Percentiles rank a stretch among this genome's conserved stretches.
These are phyloP conservation scores for Amphibalanus amphitrite DNA, from an alignment of 1,140 invertebrate species.

Conservation along the genomic window DNA sequence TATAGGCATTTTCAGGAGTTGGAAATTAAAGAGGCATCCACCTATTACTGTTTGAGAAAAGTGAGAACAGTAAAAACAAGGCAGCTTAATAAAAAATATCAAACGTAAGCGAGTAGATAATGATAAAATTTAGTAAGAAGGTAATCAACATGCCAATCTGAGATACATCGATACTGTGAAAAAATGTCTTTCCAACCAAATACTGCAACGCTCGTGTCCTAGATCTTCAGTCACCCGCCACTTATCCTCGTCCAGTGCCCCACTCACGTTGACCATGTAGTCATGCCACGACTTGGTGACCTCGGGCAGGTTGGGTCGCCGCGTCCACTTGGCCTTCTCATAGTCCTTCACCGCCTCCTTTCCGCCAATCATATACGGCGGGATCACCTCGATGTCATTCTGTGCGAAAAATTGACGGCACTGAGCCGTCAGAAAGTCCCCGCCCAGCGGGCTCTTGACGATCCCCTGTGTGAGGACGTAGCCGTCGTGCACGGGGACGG, in stretches of 20 bases:
- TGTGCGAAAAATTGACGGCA: slow-evolving; percentile 34
- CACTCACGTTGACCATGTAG: slow-evolving; percentile 30
- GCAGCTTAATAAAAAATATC: too few relatives aligned
- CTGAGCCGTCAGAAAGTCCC: slow-evolving; percentile 56
- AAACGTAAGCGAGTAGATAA: too few relatives aligned
- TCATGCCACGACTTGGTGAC: slow-evolving; percentile 76
- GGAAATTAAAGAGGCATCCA: too few relatives aligned
- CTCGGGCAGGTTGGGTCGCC: slow-evolving; percentile 59
- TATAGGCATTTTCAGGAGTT: too few relatives aligned
- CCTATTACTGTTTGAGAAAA: too few relatives aligned
- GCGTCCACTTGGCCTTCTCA: slow-evolving; percentile 59
- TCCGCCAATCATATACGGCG: slow-evolving; percentile 58
- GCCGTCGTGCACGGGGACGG: slow-evolving; percentile 87
- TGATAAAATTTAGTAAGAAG: too few relatives aligned
- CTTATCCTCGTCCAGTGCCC: slow-evolving; percentile 1
- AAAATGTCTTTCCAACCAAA: too few relatives aligned
- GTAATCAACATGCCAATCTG: too few relatives aligned
- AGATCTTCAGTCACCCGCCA: too few relatives aligned
- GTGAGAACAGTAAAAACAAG: too few relatives aligned
- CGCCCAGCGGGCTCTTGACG: slow-evolving; percentile 75
- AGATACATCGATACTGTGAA: too few relatives aligned
- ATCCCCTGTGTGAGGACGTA: slow-evolving; percentile 68
- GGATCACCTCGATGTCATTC: slow-evolving; percentile 65
- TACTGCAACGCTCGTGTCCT: too few relatives aligned
- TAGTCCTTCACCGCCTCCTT: slow-evolving; percentile 74